Evolutionary conservation across 2,888 invertebrate genomes (phyloP).

Genomic region (Patella caerulea): DNA sequence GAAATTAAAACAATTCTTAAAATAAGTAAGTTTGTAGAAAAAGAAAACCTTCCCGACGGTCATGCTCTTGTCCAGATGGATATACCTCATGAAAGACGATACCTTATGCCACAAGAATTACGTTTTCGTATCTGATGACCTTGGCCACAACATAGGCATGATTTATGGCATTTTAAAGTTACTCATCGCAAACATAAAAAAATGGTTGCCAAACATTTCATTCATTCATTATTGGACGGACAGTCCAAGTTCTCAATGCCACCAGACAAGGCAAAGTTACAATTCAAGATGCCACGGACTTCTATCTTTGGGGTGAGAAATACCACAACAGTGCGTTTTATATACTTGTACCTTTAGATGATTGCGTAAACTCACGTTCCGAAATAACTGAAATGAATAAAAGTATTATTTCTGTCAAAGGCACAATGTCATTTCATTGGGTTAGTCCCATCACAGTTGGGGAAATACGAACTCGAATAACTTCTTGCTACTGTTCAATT

Average conservation of each 20-base stretch:
- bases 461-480: constrained; percentile 12
- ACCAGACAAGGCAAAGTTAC: constrained; percentile 19
- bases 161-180: not conserved
- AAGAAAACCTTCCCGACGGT: constrained; percentile 32
- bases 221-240: constrained; percentile 40
- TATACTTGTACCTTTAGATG: constrained; percentile 5
- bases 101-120: constrained; percentile 17
- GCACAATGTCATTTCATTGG: constrained; percentile 26
- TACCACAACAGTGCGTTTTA: constrained; percentile 20
- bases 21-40: not conserved
- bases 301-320: constrained; percentile 19
- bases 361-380: not conserved
- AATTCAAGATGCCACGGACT: constrained; percentile 30
- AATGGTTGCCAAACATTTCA: not conserved
- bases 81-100: constrained; percentile 20
- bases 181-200: not conserved
- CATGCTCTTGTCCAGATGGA: constrained; percentile 36
- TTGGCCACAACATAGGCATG: not conserved
- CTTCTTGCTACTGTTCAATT: constrained; percentile 30
- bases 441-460: not conserved
- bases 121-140: constrained; percentile 7
- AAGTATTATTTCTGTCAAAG: constrained; percentile 16
- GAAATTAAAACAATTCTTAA: too few species aligned
- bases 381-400: constrained; percentile 17
- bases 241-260: constrained; percentile 34